A percentile compares a stretch with the other conserved stretches of the same genome.
Evolutionary conservation across 2,888 invertebrate species (phyloP).

Genomic region (Caenorhabditis macrosperma): DNA sequence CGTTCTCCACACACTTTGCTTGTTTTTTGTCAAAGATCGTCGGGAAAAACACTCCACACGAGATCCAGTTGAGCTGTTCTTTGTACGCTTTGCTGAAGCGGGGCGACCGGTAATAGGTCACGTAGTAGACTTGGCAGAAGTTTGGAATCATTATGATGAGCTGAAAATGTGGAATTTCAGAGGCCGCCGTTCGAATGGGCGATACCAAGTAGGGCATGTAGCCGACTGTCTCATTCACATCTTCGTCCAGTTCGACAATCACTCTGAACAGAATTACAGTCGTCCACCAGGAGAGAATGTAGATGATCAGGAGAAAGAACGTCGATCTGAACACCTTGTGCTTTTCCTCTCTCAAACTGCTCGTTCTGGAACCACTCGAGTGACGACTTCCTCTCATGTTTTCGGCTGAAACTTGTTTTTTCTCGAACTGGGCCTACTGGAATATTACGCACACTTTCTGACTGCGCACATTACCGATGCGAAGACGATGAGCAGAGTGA

Average conservation of each 20-base stretch:
- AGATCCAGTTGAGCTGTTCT: slow-evolving; percentile 24
- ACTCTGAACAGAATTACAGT: slow-evolving; percentile 26
- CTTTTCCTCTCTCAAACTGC: slow-evolving; percentile 42
- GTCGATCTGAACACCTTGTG: slow-evolving; percentile 57
- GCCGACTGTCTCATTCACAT: slow-evolving; percentile 14
- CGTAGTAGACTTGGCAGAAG: slow-evolving; percentile 39
- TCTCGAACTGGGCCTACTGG: background rate
- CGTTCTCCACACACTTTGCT: background rate
- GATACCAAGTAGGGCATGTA: slow-evolving; percentile 47
- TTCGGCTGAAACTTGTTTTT: slow-evolving; percentile 26
- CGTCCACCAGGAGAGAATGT: slow-evolving; percentile 51
- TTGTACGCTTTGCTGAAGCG: slow-evolving; percentile 18
- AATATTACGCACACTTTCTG: slow-evolving; percentile 35
- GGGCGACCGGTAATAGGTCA: slow-evolving; percentile 28
- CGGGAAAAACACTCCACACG: slow-evolving; percentile 32
- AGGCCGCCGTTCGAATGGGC: too few species aligned
- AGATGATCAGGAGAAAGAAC: slow-evolving; percentile 41
- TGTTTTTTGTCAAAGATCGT: slow-evolving; percentile 1
- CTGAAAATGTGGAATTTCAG: slow-evolving; percentile 19
- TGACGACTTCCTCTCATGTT: slow-evolving; percentile 50
- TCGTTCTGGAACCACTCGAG: slow-evolving; percentile 29
- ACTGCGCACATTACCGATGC: slow-evolving; percentile 29
- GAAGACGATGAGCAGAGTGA: slow-evolving; percentile 43
- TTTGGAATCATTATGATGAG: slow-evolving; percentile 37
- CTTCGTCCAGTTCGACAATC: slow-evolving; percentile 1